Evolutionary conservation across 2,113 vertebrate genomes (phyloP).

Genomic region (Caranx melampygus): DNA sequence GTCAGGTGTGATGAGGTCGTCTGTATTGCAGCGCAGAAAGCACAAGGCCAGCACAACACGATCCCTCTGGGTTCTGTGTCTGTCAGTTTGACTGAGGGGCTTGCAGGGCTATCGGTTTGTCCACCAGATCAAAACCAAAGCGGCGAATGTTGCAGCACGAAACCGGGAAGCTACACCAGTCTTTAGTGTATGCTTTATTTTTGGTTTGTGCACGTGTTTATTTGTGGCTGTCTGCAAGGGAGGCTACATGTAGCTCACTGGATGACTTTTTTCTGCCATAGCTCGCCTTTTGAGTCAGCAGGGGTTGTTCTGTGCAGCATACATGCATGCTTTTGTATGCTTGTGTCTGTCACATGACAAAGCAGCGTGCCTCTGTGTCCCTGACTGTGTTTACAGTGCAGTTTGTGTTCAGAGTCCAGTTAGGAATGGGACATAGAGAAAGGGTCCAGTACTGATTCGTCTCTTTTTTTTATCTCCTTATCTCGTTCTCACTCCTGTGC

Average conservation of each 20-base stretch:
- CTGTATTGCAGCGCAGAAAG: conserved; percentile 57
- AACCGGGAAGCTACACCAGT: not conserved
- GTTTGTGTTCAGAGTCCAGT: conserved; percentile 64
- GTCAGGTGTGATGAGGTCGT: conserved; percentile 59
- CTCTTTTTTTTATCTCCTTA: conserved; percentile 7
- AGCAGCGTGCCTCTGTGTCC: conserved; percentile 23
- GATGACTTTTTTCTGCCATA: conserved; percentile 1
- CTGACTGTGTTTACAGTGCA: conserved; percentile 52
- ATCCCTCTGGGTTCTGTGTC: conserved; percentile 53
- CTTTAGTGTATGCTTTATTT: not conserved
- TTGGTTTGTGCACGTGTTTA: not conserved
- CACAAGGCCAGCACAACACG: conserved; percentile 69
- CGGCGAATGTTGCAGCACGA: conserved; percentile 3
- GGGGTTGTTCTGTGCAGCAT: conserved; percentile 23
- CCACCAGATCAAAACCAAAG: conserved; percentile 26
- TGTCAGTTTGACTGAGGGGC: conserved; percentile 36
- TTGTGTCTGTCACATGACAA: conserved; percentile 32
- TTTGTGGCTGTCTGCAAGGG: conserved; percentile 23
- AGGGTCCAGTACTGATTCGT: conserved; percentile 16
- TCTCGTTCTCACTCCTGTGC: conserved; percentile 7
- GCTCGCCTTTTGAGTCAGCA: conserved; percentile 47
- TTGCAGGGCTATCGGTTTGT: conserved; percentile 14
- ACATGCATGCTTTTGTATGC: conserved; percentile 16
- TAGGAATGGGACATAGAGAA: conserved; percentile 18
- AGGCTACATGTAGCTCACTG: conserved; percentile 12